A percentile compares a stretch with the other conserved stretches of the same genome.
Conservation (phyloP, 2,113 vertebrate genomes). For the Syngnathus floridae region DNA sequence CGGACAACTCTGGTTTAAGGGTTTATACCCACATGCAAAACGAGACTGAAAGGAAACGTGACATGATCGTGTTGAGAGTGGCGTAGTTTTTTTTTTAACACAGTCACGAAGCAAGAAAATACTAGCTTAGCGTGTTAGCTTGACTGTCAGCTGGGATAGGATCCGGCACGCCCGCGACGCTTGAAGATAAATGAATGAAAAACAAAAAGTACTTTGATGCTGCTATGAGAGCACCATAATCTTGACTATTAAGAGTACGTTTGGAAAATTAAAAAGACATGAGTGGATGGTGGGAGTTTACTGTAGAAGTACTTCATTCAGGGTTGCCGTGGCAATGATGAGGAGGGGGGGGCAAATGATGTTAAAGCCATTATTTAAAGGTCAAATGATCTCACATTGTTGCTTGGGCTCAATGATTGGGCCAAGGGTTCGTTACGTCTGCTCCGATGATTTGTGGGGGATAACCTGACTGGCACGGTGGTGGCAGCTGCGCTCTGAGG, state of each 20-base stretch:
- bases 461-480: conserved; percentile 51
- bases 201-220: background rate
- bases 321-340: background rate
- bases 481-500: conserved; percentile 43
- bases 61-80: background rate
- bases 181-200: background rate
- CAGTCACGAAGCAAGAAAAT: background rate
- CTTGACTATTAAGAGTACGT: too few relatives aligned
- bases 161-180: too few relatives aligned
- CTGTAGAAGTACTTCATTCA: background rate
- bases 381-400: background rate
- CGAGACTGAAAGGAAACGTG: background rate
- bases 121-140: background rate
- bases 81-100: background rate
- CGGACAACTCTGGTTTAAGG: too few relatives aligned
- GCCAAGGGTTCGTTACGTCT: conserved; percentile 21
- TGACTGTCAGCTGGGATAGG: background rate
- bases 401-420: conserved; percentile 9
- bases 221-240: too few relatives aligned
- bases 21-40: too few relatives aligned
- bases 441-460: conserved; percentile 24
- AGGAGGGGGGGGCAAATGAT: background rate
- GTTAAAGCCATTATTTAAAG: background rate
- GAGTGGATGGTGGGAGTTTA: background rate
- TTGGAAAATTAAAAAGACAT: too few relatives aligned